Percentiles rank a stretch among this genome's conserved stretches.
Evolutionary conservation across 2,888 invertebrate species (phyloP).

Genomic region (Cataglyphis cursor): DNA sequence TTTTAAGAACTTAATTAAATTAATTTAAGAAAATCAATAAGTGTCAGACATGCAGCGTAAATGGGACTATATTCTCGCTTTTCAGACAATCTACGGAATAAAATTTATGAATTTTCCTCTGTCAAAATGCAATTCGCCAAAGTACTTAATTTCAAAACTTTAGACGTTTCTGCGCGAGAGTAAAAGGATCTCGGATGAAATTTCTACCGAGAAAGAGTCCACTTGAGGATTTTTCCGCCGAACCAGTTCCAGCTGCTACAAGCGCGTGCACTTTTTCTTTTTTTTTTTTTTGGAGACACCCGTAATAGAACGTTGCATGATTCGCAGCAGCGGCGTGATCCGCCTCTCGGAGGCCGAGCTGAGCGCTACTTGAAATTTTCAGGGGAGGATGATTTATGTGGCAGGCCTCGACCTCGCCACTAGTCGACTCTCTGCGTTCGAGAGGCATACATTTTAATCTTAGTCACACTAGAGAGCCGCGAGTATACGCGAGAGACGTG

Average conservation of each 20-base stretch:
- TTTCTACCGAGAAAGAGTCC: slow-evolving; percentile 7
- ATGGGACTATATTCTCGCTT: background rate
- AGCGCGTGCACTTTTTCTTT: slow-evolving; percentile 1
- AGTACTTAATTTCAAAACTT: slow-evolving; percentile 15
- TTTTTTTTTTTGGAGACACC: slow-evolving; percentile 30
- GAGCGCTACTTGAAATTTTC: slow-evolving; percentile 80
- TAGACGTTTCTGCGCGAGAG: slow-evolving; percentile 13
- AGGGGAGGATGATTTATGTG: slow-evolving; percentile 82
- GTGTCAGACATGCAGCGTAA: background rate
- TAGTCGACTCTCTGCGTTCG: slow-evolving; percentile 74
- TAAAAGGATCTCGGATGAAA: background rate
- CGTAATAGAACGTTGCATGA: slow-evolving; percentile 53
- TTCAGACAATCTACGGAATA: background rate
- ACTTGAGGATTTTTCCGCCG: slow-evolving; percentile 15
- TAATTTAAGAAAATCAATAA: background rate
- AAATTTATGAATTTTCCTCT: background rate
- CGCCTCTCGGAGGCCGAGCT: slow-evolving; percentile 55
- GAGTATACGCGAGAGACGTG: slow-evolving; percentile 41
- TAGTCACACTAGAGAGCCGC: slow-evolving; percentile 61
- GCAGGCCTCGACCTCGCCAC: slow-evolving; percentile 77
- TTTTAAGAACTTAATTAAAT: background rate
- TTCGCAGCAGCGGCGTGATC: slow-evolving; percentile 51
- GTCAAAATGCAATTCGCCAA: slow-evolving; percentile 2
- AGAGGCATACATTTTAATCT: slow-evolving; percentile 76
- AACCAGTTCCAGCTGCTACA: slow-evolving; percentile 36